Evolutionary conservation across 2,888 invertebrate genomes (phyloP).

Genomic region (Tenodera sinensis): DNA sequence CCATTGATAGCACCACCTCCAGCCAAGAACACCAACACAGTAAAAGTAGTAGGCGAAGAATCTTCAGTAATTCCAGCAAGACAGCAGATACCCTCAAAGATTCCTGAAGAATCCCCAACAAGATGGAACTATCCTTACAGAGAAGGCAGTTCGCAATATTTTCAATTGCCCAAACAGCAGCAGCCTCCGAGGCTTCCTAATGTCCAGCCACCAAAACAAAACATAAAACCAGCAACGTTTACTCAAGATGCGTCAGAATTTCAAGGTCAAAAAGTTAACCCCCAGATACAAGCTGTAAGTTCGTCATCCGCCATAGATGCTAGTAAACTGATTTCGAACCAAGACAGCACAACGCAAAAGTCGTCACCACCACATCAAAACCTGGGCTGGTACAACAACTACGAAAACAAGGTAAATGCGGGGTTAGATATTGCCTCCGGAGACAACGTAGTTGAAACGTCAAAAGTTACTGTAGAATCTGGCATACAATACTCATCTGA

Average conservation of each 20-base stretch:
- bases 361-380: neutral
- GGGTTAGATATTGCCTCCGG: too few species aligned
- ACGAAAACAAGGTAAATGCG: neutral
- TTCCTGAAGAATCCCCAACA: slow-evolving; percentile 20
- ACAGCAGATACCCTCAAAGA: neutral
- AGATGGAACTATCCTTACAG: slow-evolving; percentile 24
- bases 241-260: neutral
- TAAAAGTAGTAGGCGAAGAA: neutral
- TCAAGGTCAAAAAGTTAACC: neutral
- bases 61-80: neutral
- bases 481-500: neutral
- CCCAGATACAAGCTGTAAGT: neutral
- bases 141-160: slow-evolving; percentile 13
- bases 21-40: neutral
- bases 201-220: slow-evolving; percentile 5
- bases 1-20: neutral
- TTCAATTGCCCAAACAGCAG: slow-evolving; percentile 12
- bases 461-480: neutral
- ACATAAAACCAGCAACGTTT: neutral
- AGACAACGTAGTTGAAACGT: neutral
- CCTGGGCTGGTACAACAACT: neutral
- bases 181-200: neutral
- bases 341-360: neutral
- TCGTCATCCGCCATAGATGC: neutral
- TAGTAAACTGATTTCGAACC: neutral